Evolutionary conservation across 1,140 invertebrate genomes (phyloP), one percentile per base, ranked within the genome.

Genomic region (Drosophila athabasca): DNA sequence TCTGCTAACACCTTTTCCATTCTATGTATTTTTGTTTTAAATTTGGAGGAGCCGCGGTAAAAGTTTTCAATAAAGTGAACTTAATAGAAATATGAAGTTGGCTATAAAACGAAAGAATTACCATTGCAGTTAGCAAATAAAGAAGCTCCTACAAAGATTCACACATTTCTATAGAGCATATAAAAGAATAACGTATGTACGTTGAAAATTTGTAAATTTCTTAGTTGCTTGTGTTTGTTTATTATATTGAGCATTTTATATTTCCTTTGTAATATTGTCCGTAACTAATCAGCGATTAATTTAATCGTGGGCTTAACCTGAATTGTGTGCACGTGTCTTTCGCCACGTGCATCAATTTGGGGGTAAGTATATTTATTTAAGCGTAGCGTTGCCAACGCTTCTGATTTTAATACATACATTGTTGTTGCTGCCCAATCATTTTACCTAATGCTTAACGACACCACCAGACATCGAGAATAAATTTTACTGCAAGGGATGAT

Each of bases 231-330:
- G 53, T 61, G 15, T 74, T 75, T 62, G 46, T 64, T 62, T 62
- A 49, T 50, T 62, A 55, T 55, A 60, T 60, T 57, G 53, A 54
- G 51, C 55, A 75, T 75, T 73, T 59, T 59, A 66, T 70, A 69
- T 62, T 69, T 76, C 17, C 50, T 72, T 76, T 82, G 69, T 82
- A 82, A 75, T 76, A 75, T 70, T 64, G 79, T 70, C 87, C 80
- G 70, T 84, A 76, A 88, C 88, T 90, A 90, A 90, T 90, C 88
- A 90, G 82, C 88, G 88, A 90, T 90, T 90, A 90, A 90, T 89
- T 85, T 90, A 90, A 88, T 90, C 88, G 80, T 80, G 77, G 78
- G 68, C 76, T 88, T 87, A 90, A 90, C 88, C 88, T 90, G 83
- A 89, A 90, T 90, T 79, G 80, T 68, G 70, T 62, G 71, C 88